Base-by-base conservation (phyloP, 2,113 vertebrate genomes). In the Verasper variegatus region DNA sequence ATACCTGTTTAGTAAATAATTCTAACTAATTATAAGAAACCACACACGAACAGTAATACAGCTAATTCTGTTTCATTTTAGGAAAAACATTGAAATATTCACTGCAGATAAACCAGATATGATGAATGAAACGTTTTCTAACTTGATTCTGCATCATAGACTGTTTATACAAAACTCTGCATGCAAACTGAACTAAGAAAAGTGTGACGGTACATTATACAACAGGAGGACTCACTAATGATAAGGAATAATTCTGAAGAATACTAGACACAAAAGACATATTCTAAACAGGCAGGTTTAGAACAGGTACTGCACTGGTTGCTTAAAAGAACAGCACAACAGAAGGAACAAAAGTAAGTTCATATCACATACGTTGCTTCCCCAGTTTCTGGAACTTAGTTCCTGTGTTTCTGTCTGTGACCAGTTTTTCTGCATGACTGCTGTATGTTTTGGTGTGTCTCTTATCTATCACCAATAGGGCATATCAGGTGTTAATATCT, bases 401-500 rank as follows among this genome's bases (percentile, higher is more conserved):
- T 74, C 24, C 51, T 49, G n/a, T 47, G 76, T 68, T 18, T 40
- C 20, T 26, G 62, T 68, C 55, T 42, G 42, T 18, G 37, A 71
- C 66, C 26, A 14, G 0, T 12, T 26, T 67, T 15, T 49, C 62
- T 67, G 54, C 31, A 27, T 51, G 57, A 60, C 20, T 23, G 1
- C 65, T 56, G 49, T n/a, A 54, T 54, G 20, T 54, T 54, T 54
- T 7, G 51, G 51, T 8, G 51, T 54, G 8, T 20, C 51, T 54
- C 20, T n/a, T 54, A 54, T 56, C 21, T 14, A 3, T 35, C 71
- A 57, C 21, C 58, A 31, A 24, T 23, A 57, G 11, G 17, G 24
- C 27, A n/a, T 24, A 56, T 24, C 56, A 63, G 63, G 66, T 1
- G 18, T 54, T 40, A 77, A 56, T 47, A 58, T 74, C 63, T 65